Evolutionary conservation across 2,888 invertebrate genomes (phyloP).

Genomic region (Omphaloscelis lunosa): DNA sequence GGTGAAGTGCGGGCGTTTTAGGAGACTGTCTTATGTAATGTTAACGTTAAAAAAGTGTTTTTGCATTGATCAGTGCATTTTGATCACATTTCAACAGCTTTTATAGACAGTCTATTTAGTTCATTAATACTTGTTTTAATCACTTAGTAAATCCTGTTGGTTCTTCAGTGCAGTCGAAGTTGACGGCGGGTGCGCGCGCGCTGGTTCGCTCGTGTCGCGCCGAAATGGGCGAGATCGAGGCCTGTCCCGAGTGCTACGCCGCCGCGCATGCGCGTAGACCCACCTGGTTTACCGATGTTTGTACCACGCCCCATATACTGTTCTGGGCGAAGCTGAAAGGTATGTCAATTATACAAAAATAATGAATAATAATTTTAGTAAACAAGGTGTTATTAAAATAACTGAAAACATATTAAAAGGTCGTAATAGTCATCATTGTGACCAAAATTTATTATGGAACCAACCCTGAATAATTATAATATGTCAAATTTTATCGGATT

Average conservation of each 20-base stretch:
- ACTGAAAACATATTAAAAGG: background rate
- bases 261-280: conserved; percentile 95
- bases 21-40: background rate
- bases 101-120: background rate
- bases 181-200: conserved; percentile 94
- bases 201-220: conserved; percentile 96
- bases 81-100: background rate
- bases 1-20: too few species aligned
- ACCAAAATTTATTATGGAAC: background rate
- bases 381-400: background rate
- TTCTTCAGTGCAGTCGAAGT: conserved; percentile 93
- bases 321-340: conserved; percentile 99
- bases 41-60: background rate
- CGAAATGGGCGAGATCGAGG: conserved; percentile 97
- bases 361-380: background rate
- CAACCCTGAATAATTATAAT: background rate
- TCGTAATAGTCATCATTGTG: background rate
- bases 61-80: background rate
- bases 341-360: conserved; percentile 50
- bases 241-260: conserved; percentile 97
- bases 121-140: conserved; percentile 40
- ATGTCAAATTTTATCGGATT: too few species aligned
- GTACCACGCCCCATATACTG: conserved; percentile 96
- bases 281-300: conserved; percentile 98
- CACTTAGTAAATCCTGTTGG: conserved; percentile 47